Evolutionary conservation across 1,140 invertebrate genomes (phyloP), one percentile per base, ranked within the genome.

Genomic region (Acromyrmex echinatior): DNA sequence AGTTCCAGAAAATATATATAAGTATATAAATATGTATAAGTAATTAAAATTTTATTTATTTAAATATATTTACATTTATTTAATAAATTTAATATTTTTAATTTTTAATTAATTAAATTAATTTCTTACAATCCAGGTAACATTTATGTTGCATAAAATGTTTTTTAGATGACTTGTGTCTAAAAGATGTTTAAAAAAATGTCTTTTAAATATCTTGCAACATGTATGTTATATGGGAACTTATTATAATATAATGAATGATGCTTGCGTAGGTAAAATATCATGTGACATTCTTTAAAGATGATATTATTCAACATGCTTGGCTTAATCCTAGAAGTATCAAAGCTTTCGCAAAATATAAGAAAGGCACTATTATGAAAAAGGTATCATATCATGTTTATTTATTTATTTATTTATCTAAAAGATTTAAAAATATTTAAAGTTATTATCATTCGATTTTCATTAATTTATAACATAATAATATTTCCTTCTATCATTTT

Each of bases 231-330:
- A 31, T 31, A 3, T 31, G 31, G 31, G 0, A 31, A 31, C 4
- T 31, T 31, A 28, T 62, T 62, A 45, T 39, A 65, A 65, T 21
- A 5, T 9, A 73, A 65, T 0, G 14, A 65, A 2, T 18, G 0
- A 65, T 65, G 18, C 93, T 96, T 93, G 25, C 0, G 94, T 97
- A 97, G 96, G 18, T 94, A 1, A 94, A 96, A 82, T 97, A 97
- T 87, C 96, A 97, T 92, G 96, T 97, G 2, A 95, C 96, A 35
- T 97, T 97, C 89, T 96, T 97, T 86, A 96, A 97, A 90, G 92
- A 95, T 18, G 87, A 89, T 56, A 95, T 39, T 7, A 39, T 96
- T 4, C 95, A 96, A 28, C 90, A 96, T 88, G 95, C 95, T 0
- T 97, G 97, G 97, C 78, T 97, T 1, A 63, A 90, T 31, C 85